Base-by-base conservation (phyloP, 2,888 invertebrate genomes). In the Acanthococcus lagerstroemiae region DNA sequence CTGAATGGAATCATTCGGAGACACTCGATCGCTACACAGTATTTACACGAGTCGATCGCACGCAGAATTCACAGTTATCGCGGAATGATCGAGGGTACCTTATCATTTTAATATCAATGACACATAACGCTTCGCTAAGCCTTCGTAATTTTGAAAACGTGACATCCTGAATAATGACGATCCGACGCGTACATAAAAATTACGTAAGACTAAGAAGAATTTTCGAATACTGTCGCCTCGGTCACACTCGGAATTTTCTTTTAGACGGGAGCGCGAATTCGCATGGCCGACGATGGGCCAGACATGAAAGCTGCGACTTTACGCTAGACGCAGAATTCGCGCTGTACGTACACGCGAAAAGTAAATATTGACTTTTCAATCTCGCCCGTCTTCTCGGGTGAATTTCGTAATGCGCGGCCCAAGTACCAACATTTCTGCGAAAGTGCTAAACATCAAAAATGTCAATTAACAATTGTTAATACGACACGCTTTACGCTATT, bases 81-180 rank as follows among this genome's bases (percentile, higher is more conserved):
- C n/a, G n/a, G n/a, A 37, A 37, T 37, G 37, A 37, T 37, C 37
- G n/a, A 37, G 37, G 12, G 37, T 37, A 37, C 12, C 37, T 17
- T 19, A 48, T 17, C 48, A 21, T 17, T 48, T 48, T 48, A 15
- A 48, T 48, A 48, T 19, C 48, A 48, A 48, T 48, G 48, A 48
- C 48, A 48, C 21, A 48, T n/a, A n/a, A 48, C 21, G 48, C 48
- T 48, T 19, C n/a, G 48, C 19, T 60, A 58, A 58, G 46, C 58
- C 50, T 48, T 48, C 50, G 48, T 26, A 45, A 60, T 60, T 58
- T 50, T 45, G 27, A 25, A 46, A 60, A 60, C 60, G 60, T 60
- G 60, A 60, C 50, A 60, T 37, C 37, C 37, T 37, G 37, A 15
- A 37, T 37, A 37, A 37, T n/a, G n/a, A 9, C 37, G 37, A 37